Base-by-base conservation (phyloP, 2,797 vertebrate species). In the Gastrophryne carolinensis region DNA sequence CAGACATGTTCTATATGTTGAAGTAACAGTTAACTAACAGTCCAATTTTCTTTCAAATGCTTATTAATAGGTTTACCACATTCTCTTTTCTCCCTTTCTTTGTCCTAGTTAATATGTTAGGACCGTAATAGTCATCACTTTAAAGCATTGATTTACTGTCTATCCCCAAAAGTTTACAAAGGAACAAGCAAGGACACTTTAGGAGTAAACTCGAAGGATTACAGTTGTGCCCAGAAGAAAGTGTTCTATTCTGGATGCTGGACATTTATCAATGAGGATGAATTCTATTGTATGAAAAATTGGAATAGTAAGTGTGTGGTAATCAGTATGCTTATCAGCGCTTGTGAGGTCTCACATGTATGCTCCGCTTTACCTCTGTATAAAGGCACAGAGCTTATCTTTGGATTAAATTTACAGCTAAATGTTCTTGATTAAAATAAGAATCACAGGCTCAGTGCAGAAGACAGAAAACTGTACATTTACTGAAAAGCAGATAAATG, bases 71-170 rank as follows among this genome's bases (percentile, higher is more conserved):
- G 61, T 65, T 77, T 77, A 68, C 67, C 26, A 58, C 39, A 72
- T 72, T 24, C 37, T 66, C 61, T 34, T 49, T 57, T 66, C 24
- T 72, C 29, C 24, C 68, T 41, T 72, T 17, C 41, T 60, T 83
- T 75, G 80, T 84, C 78, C 79, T 82, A 47, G 83, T 81, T 80
- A 82, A 84, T 80, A 82, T 73, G 84, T 80, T 82, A 85, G 80
- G 81, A 72, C 60, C 72, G 85, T 85, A 86, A 80, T 85, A 86
- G 85, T 79, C 83, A 89, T 89, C 82, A 84, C 85, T 90, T 90
- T 84, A 85, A 81, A 81, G 80, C 84, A 91, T 91, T 89, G 91
- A 90, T 91, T 90, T 90, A 80, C 88, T 92, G 90, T 88, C 89
- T 65, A 62, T 80, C 13, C 83, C 34, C 73, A 75, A 80, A 90